Percentiles rank a stretch among this genome's conserved stretches.
Conservation (phyloP, 1,140 invertebrate species). For the Heterodera carotae region DNA sequence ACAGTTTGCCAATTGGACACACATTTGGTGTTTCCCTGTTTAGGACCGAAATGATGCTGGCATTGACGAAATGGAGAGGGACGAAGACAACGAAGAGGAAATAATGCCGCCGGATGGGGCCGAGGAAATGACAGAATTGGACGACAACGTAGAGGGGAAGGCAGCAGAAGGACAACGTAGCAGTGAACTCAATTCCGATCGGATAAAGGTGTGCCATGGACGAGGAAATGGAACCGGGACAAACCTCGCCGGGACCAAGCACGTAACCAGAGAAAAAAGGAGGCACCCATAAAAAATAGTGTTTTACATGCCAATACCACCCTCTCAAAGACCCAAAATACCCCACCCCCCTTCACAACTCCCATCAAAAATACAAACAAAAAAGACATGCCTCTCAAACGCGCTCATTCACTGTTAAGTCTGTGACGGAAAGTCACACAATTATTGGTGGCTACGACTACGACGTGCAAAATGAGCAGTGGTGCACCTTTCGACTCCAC, state of each 20-base stretch:
- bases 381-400: background rate
- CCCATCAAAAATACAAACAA: too few relatives aligned
- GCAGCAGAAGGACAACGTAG: background rate
- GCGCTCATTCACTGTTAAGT: conserved; percentile 32
- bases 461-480: conserved; percentile 75
- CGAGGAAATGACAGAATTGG: conserved; percentile 35
- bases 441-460: conserved; percentile 74
- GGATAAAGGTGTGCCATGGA: background rate
- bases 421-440: conserved; percentile 33
- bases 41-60: conserved; percentile 63
- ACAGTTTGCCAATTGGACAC: background rate
- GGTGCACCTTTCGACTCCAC: conserved; percentile 76
- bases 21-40: background rate
- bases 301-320: too few relatives aligned
- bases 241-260: too few relatives aligned
- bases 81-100: conserved; percentile 73
- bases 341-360: too few relatives aligned
- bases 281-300: too few relatives aligned
- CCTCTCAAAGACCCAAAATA: too few relatives aligned
- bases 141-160: conserved; percentile 6
- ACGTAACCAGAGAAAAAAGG: too few relatives aligned
- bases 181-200: conserved; percentile 16
- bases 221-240: background rate
- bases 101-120: conserved; percentile 60
- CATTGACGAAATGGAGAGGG: conserved; percentile 61